Conservation (phyloP, 37 sponge, comb jelly and placozoan genomes). For the Chondrosia reniformis region DNA sequence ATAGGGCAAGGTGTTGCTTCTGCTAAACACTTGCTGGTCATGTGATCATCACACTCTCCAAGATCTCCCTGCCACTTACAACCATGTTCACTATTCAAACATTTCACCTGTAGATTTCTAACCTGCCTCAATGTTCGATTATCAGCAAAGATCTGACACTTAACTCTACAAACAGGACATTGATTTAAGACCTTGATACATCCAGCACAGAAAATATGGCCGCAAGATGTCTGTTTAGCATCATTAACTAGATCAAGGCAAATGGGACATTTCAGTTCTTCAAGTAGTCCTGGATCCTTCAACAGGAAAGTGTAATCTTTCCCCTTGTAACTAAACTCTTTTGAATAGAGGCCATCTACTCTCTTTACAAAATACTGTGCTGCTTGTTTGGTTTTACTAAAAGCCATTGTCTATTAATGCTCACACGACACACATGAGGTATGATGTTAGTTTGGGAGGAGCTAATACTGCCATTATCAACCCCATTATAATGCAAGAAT, state of each 20-base stretch:
- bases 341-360: no score
- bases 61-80: constrained; percentile 51
- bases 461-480: no score
- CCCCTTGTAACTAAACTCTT: constrained; percentile 2
- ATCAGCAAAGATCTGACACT: no score
- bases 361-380: no score
- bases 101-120: constrained; percentile 33
- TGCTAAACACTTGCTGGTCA: constrained; percentile 15
- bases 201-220: background rate
- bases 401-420: no score
- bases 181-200: background rate
- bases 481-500: no score
- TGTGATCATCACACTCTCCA: constrained; percentile 22
- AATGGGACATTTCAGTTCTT: constrained; percentile 20
- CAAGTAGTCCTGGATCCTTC: background rate
- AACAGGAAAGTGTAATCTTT: background rate
- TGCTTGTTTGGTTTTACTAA: no score
- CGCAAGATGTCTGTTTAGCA: constrained; percentile 10
- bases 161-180: background rate
- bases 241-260: constrained; percentile 6
- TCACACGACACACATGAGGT: no score
- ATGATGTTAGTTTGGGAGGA: no score
- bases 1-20: constrained; percentile 15
- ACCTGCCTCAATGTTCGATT: no score
- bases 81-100: constrained; percentile 35